Base-by-base conservation (phyloP, 2,888 invertebrate genomes). In the Cephus runcator region DNA sequence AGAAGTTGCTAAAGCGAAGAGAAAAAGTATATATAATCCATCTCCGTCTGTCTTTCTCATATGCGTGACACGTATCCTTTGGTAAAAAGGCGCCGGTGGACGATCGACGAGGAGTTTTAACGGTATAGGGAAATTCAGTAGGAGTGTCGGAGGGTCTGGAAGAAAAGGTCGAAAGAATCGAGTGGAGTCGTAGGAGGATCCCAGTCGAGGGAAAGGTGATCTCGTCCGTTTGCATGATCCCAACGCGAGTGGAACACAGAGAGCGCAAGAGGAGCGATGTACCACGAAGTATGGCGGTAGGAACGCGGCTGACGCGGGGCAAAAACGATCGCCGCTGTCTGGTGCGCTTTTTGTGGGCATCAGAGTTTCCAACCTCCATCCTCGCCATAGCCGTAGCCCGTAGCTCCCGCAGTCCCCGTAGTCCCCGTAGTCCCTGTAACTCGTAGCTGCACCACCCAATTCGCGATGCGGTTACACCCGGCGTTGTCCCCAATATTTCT, bases 301-400 rank as follows among this genome's bases (percentile, higher is more conserved):
- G 86, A 87, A 87, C 86, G 88, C 90, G 90, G 91, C 90, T 90
- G 91, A 90, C 89, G 90, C 80, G 74, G 74, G 80, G 90, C 91
- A 91, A 91, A 91, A 91, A 91, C 90, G 87, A 88, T 89, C 90
- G 90, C 88, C 90, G 91, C 91, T 91, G 91, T 91, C 91, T 91
- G 91, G 90, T 89, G 89, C 88, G 91, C 90, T 91, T 91, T 91
- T 91, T 91, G 91, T 88, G 87, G 87, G 86, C 90, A 88, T 88
- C 89, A 86, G 90, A 89, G 90, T 90, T 90, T 90, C 90, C 90
- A 90, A 89, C 90, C 88, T 88, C 88, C 87, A 85, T 85, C 85
- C 82, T 81, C 80, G 81, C 80, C 84, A 83, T 83, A 81, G 83
- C 83, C 81, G 85, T 31, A 78, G 75, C 83, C 34, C 34, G 86